Evolutionary conservation across 1,140 invertebrate genomes (phyloP).

Genomic region (Theocolax elegans): DNA sequence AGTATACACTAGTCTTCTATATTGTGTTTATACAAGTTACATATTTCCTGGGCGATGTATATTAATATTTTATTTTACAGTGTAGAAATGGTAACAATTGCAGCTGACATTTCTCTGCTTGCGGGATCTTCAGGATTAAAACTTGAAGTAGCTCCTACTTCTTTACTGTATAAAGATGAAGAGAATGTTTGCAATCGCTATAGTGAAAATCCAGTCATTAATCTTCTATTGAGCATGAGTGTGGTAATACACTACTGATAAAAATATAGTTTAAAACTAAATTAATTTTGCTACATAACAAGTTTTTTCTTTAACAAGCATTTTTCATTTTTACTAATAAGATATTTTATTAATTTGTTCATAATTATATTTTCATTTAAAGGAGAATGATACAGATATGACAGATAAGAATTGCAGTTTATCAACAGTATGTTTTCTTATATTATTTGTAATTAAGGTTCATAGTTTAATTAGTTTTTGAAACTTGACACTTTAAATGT

Average conservation of each 20-base stretch:
- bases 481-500: neutral
- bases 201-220: slow-evolving; percentile 26
- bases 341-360: no score
- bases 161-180: slow-evolving; percentile 40
- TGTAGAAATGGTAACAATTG: slow-evolving; percentile 44
- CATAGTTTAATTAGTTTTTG: neutral
- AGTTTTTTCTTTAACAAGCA: no score
- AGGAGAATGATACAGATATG: slow-evolving; percentile 17
- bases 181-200: slow-evolving; percentile 43
- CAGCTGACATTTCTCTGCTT: slow-evolving; percentile 43
- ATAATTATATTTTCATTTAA: slow-evolving; percentile 3
- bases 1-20: no score
- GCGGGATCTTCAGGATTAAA: slow-evolving; percentile 40
- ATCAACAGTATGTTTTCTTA: slow-evolving; percentile 33
- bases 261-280: no score
- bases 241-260: neutral
- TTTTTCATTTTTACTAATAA: no score
- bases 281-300: no score
- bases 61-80: slow-evolving; percentile 40
- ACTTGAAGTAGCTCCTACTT: slow-evolving; percentile 42
- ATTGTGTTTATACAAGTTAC: no score
- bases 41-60: no score
- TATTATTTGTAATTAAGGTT: neutral
- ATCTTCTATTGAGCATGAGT: slow-evolving; percentile 2
- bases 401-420: slow-evolving; percentile 38